Evolutionary conservation across 1,140 invertebrate genomes (phyloP).

Genomic region (Euwallacea similis): DNA sequence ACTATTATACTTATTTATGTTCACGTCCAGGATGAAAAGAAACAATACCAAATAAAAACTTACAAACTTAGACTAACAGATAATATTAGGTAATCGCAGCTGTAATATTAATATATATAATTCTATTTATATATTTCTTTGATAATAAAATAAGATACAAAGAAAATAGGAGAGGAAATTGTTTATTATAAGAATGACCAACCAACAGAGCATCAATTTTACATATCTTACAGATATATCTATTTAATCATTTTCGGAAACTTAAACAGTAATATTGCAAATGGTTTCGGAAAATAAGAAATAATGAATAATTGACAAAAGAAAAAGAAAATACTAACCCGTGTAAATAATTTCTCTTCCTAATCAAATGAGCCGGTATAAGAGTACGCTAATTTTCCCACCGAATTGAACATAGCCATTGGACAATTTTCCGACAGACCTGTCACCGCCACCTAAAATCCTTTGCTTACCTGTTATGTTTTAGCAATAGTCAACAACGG

Average conservation of each 20-base stretch:
- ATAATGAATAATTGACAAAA: neutral
- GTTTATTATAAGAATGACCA: neutral
- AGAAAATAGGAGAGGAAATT: neutral
- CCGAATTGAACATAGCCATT: conserved; percentile 47
- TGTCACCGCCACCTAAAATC: conserved; percentile 50
- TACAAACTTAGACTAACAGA: neutral
- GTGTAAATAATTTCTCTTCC: conserved; percentile 47
- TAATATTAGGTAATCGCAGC: conserved; percentile 1
- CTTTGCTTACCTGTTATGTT: conserved; percentile 44
- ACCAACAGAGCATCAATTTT: neutral
- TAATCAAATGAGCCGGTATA: conserved; percentile 50
- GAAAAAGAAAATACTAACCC: neutral
- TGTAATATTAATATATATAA: neutral
- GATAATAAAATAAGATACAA: no score
- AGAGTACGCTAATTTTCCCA: conserved; percentile 55
- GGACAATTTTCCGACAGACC: conserved; percentile 49
- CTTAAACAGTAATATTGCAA: neutral
- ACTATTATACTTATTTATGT: neutral
- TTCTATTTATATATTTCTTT: no score
- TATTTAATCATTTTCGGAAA: neutral
- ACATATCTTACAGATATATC: neutral
- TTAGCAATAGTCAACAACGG: no score
- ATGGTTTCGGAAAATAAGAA: neutral
- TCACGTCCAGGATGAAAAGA: neutral
- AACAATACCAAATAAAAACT: no score